These are phyloP conservation scores for Lordiphosa andalusiaca DNA, from an alignment of 2,888 invertebrate genomes.

Conservation along the genomic window DNA sequence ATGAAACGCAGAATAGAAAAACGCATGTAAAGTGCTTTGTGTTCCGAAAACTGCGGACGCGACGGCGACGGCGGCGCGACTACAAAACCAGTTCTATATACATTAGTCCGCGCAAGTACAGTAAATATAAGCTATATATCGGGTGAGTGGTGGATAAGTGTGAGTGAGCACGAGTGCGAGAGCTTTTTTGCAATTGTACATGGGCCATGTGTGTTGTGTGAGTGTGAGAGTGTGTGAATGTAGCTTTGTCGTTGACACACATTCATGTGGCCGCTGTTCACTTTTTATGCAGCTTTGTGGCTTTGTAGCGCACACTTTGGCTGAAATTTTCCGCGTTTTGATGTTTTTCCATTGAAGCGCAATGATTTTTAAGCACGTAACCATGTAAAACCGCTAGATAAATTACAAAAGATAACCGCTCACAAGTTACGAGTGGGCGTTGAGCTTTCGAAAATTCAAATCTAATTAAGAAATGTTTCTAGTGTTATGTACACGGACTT, in stretches of 20 bases:
- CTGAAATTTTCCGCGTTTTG: slow-evolving; percentile 51
- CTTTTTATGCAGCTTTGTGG: slow-evolving; percentile 42
- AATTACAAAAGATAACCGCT: slow-evolving; percentile 61
- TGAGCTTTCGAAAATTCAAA: slow-evolving; percentile 36
- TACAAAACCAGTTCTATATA: slow-evolving; percentile 66
- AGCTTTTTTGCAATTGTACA: slow-evolving; percentile 56
- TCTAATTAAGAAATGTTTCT: slow-evolving; percentile 60
- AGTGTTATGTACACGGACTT: slow-evolving; percentile 6
- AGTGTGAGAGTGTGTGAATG: slow-evolving; percentile 26
- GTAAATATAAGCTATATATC: slow-evolving; percentile 53
- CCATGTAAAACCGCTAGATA: slow-evolving; percentile 50
- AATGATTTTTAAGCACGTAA: slow-evolving; percentile 42
- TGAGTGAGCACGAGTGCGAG: slow-evolving; percentile 26
- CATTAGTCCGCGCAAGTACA: slow-evolving; percentile 59
- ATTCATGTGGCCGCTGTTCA: slow-evolving; percentile 51
- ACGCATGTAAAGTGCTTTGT: slow-evolving; percentile 69
- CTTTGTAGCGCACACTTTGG: slow-evolving; percentile 49
- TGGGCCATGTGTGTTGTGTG: slow-evolving; percentile 27
- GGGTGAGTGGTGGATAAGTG: slow-evolving; percentile 4
- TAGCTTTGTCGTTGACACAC: slow-evolving; percentile 75
- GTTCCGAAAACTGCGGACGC: slow-evolving; percentile 39
- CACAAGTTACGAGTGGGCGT: slow-evolving; percentile 29
- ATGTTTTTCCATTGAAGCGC: slow-evolving; percentile 57
- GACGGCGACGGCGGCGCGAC: slow-evolving; percentile 49
- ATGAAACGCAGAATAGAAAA: slow-evolving; percentile 78